Conservation (phyloP, 2,797 vertebrate genomes). For the Dromococcyx pavoninus region DNA sequence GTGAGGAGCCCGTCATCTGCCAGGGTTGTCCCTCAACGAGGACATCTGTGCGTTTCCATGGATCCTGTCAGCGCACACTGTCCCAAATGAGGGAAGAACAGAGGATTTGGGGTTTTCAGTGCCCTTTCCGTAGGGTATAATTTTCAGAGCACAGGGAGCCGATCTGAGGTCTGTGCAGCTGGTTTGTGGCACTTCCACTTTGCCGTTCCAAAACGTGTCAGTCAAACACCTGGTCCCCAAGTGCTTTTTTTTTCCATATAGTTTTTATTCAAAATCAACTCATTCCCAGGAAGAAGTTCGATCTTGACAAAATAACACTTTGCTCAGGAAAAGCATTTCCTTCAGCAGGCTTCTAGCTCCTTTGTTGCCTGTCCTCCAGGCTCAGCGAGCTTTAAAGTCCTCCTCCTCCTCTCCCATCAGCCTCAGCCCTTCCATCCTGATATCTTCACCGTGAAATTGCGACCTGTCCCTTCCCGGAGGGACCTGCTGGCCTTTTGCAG, state of each 20-base stretch:
- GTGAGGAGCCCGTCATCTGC: background rate
- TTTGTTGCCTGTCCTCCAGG: slow-evolving; percentile 13
- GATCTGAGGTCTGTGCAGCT: background rate
- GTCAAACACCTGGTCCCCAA: background rate
- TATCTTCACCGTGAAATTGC: background rate
- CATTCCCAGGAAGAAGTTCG: background rate
- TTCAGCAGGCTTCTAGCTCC: background rate
- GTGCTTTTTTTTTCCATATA: background rate
- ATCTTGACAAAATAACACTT: background rate
- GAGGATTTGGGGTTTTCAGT: accelerated
- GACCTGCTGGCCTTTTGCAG: background rate
- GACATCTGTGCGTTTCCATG: accelerated
- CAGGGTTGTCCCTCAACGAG: accelerated
- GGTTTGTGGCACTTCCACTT: background rate
- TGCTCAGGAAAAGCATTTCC: background rate
- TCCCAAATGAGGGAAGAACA: background rate
- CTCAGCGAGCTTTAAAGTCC: background rate
- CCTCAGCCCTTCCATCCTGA: background rate
- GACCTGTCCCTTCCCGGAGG: background rate
- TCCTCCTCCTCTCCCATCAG: background rate
- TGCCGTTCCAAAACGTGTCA: background rate
- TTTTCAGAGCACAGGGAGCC: background rate
- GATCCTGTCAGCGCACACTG: accelerated
- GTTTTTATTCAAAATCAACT: slow-evolving; percentile 8
- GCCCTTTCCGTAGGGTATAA: accelerated